These are phyloP conservation scores for Campylomormyrus numenius DNA, from an alignment of 2,113 vertebrate genomes.

Conservation along the genomic window DNA sequence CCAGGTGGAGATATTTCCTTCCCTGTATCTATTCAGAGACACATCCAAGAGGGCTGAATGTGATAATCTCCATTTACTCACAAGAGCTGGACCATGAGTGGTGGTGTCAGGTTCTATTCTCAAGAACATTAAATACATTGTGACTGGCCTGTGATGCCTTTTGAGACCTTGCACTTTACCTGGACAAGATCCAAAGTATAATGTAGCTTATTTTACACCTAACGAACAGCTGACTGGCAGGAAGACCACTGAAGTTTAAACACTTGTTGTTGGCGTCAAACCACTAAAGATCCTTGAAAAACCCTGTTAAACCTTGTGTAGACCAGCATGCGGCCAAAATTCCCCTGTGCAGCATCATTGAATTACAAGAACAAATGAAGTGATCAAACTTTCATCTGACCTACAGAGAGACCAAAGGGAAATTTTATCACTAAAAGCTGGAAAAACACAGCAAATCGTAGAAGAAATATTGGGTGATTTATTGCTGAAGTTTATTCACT, in stretches of 20 bases:
- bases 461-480: background rate
- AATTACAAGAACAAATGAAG: slow-evolving; percentile 3
- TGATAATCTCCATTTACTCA: background rate
- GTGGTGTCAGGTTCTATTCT: background rate
- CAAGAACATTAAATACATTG: background rate
- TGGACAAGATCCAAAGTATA: slow-evolving; percentile 13
- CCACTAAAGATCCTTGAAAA: background rate
- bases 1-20: background rate
- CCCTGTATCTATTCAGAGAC: background rate
- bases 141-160: background rate
- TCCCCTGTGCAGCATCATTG: background rate
- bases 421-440: background rate
- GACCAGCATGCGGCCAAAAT: background rate
- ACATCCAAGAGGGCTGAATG: background rate
- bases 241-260: background rate
- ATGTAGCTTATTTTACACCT: background rate
- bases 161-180: background rate
- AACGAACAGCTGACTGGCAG: background rate
- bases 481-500: background rate
- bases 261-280: background rate
- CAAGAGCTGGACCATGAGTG: background rate
- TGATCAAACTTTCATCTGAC: background rate
- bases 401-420: background rate
- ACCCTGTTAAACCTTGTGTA: background rate
- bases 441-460: background rate